Evolutionary conservation across 2,888 invertebrate species (phyloP).

Genomic region (Strigamia crassipes): DNA sequence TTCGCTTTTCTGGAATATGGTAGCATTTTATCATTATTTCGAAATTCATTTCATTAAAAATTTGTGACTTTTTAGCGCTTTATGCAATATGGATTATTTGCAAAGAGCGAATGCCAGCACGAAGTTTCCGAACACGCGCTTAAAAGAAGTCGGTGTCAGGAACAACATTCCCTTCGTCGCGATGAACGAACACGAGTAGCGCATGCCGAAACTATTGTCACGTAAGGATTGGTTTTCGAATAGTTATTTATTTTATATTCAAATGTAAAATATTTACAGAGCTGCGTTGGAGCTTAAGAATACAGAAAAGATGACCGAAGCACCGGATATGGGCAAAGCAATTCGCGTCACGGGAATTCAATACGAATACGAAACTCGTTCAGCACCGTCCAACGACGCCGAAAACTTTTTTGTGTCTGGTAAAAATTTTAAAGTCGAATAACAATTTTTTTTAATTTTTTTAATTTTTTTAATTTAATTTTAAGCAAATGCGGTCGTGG

Average conservation of each 20-base stretch:
- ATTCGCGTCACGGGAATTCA: conserved; percentile 39
- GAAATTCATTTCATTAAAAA: neutral
- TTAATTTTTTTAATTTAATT: neutral
- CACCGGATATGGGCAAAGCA: neutral
- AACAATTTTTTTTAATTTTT: too few species aligned
- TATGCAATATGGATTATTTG: conserved; percentile 46
- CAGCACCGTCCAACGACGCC: conserved; percentile 43
- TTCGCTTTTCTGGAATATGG: conserved; percentile 52
- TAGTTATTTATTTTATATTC: neutral
- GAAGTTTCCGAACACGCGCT: conserved; percentile 47
- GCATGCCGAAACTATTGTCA: conserved; percentile 50
- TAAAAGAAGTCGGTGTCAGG: conserved; percentile 49
- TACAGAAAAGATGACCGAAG: neutral
- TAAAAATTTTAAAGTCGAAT: too few species aligned
- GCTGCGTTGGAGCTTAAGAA: neutral
- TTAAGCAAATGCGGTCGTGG: conserved; percentile 48
- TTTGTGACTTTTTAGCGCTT: conserved; percentile 49
- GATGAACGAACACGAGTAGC: conserved; percentile 50
- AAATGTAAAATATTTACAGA: neutral
- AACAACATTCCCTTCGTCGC: conserved; percentile 51
- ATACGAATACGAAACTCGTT: conserved; percentile 49
- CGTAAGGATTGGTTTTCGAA: conserved; percentile 47
- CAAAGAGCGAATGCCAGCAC: conserved; percentile 50
- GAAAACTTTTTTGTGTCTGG: conserved; percentile 39
- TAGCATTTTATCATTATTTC: conserved; percentile 45